These are phyloP conservation scores for Odontesthes bonariensis DNA, from an alignment of 2,113 vertebrate genomes.

Conservation along the genomic window DNA sequence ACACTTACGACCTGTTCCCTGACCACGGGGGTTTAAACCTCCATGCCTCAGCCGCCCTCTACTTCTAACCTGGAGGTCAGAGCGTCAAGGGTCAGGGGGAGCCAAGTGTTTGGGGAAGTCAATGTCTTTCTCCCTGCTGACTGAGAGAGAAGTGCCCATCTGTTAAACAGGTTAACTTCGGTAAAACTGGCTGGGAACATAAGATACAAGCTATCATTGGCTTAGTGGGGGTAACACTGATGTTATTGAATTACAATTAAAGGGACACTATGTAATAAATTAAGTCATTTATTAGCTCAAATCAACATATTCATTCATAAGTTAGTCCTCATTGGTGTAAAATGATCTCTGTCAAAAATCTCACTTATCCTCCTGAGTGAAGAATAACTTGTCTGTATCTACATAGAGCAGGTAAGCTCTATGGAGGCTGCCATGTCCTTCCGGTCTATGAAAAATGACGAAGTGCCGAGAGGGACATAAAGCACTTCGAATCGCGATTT, in stretches of 20 bases:
- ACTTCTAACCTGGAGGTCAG: conserved; percentile 71
- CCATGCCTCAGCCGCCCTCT: conserved; percentile 55
- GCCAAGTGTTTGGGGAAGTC: conserved; percentile 81
- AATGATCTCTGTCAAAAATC: too few relatives aligned
- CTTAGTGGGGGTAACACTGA: conserved; percentile 47
- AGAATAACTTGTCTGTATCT: too few relatives aligned
- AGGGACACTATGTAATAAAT: too few relatives aligned
- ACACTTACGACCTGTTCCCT: conserved; percentile 46
- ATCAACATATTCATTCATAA: too few relatives aligned
- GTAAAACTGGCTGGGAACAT: conserved; percentile 39
- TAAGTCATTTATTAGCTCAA: too few relatives aligned
- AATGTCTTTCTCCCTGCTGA: conserved; percentile 70
- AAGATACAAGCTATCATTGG: conserved; percentile 52
- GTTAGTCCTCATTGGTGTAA: too few relatives aligned
- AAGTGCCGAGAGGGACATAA: too few relatives aligned
- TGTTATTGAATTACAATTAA: conserved; percentile 58
- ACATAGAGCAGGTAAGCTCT: too few relatives aligned
- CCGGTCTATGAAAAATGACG: too few relatives aligned
- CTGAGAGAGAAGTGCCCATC: conserved; percentile 72
- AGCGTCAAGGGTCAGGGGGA: conserved; percentile 79
- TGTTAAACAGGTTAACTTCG: conserved; percentile 84
- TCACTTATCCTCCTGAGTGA: too few relatives aligned
- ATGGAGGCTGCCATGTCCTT: too few relatives aligned
- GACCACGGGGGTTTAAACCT: conserved; percentile 77
- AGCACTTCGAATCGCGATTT: too few relatives aligned